phyloP scores from a whole-genome alignment of 2,797 vertebrate species.

The Lepus townsendii region DNA sequence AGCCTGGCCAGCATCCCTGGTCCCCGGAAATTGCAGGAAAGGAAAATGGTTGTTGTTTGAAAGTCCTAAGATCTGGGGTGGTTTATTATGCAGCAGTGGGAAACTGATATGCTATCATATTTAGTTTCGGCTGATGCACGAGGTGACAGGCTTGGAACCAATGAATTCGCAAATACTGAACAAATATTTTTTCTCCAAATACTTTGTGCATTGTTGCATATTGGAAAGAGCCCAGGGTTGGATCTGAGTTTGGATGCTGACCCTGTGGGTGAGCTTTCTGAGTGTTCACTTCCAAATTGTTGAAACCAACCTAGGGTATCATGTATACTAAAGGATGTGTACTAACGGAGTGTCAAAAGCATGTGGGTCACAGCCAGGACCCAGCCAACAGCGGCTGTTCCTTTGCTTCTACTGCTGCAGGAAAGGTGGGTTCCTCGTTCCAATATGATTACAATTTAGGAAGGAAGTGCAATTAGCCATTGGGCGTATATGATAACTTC shows the following conservation, averaged over 20 bases:
- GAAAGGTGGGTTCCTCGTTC: not conserved
- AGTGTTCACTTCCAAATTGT: not conserved
- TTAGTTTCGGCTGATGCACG: not conserved
- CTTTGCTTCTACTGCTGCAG: not conserved
- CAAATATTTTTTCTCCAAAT: constrained; percentile 28
- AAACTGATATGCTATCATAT: not conserved
- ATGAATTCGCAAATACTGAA: constrained; percentile 39
- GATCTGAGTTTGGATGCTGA: constrained; percentile 36
- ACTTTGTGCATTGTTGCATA: not conserved
- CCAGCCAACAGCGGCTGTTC: not conserved
- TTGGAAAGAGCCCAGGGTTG: not conserved
- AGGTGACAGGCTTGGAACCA: not conserved
- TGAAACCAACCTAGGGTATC: not conserved
- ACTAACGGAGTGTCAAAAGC: not conserved
- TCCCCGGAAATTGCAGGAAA: not conserved
- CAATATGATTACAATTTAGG: not conserved
- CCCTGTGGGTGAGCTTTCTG: constrained; percentile 18
- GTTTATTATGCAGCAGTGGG: constrained; percentile 7
- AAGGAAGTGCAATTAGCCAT: not conserved
- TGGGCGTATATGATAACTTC: not conserved
- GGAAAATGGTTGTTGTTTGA: not conserved
- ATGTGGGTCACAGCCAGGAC: not conserved
- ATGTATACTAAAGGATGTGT: not conserved
- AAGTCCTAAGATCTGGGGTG: not conserved
- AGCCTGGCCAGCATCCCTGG: not conserved